A percentile compares a stretch with the other conserved stretches of the same genome.
Conservation (phyloP, 2,113 vertebrate species). For the Porphyrio hochstetteri region DNA sequence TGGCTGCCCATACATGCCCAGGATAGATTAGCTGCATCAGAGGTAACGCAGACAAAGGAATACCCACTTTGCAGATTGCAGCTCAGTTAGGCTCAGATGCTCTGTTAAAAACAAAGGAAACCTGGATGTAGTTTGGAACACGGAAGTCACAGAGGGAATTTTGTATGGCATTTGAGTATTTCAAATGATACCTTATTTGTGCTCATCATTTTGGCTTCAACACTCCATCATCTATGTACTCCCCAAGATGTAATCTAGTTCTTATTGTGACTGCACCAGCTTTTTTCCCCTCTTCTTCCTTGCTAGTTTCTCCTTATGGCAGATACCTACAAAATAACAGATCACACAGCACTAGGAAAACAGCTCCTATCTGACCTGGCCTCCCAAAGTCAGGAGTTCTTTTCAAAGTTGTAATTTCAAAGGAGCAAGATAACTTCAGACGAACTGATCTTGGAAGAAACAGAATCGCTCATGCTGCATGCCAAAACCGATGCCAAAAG, state of each 20-base stretch:
- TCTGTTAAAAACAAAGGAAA: not conserved
- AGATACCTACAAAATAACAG: not conserved
- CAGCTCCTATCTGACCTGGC: not conserved
- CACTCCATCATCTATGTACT: not conserved
- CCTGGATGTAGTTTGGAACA: accelerated
- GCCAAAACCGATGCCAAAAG: not conserved
- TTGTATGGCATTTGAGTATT: not conserved
- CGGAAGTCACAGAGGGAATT: not conserved
- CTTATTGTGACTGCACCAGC: not conserved
- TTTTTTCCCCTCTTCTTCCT: not conserved
- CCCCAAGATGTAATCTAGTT: not conserved
- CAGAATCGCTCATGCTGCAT: not conserved
- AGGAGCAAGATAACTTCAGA: not conserved
- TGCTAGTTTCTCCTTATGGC: not conserved
- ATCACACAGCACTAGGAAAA: not conserved
- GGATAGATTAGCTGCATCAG: not conserved
- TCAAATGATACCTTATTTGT: not conserved
- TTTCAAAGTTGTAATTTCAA: not conserved
- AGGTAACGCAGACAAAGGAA: not conserved
- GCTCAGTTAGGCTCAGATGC: not conserved
- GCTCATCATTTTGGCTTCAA: not conserved
- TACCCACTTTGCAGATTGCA: not conserved
- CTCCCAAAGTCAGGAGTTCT: not conserved
- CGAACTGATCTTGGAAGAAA: not conserved
- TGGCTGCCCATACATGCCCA: not conserved